phyloP scores from a whole-genome alignment of 2,797 vertebrate species.

The Karalla daura region DNA sequence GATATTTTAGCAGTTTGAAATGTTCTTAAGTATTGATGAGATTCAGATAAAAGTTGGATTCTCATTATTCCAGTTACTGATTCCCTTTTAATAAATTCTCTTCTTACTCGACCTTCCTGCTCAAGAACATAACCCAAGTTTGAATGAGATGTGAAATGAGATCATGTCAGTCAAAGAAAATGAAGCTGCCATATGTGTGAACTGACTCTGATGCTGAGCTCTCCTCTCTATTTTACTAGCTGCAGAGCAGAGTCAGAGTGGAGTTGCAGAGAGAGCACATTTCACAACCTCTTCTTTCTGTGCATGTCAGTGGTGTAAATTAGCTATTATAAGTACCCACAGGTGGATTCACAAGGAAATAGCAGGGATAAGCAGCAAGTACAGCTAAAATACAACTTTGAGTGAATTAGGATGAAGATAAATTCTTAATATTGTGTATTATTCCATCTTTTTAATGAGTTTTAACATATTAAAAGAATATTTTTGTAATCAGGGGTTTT shows the following conservation, averaged over 20 bases:
- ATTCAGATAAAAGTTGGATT: slow-evolving; percentile 9
- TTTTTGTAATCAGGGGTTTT: slow-evolving; percentile 20
- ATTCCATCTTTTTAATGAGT: slow-evolving; percentile 52
- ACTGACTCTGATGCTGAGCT: slow-evolving; percentile 6
- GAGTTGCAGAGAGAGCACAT: slow-evolving; percentile 3
- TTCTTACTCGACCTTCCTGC: slow-evolving; percentile 4
- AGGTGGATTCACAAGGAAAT: slow-evolving; percentile 16
- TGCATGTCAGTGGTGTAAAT: slow-evolving; percentile 34
- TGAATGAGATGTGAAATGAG: slow-evolving; percentile 14
- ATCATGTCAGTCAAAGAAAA: slow-evolving; percentile 47
- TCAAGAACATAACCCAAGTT: not conserved
- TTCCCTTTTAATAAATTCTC: slow-evolving; percentile 15
- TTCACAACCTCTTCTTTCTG: slow-evolving; percentile 26
- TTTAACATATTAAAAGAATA: slow-evolving; percentile 44
- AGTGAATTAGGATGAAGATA: slow-evolving; percentile 35
- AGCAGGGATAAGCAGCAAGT: slow-evolving; percentile 14
- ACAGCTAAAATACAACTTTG: slow-evolving; percentile 35
- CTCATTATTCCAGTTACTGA: not conserved
- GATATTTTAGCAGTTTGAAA: slow-evolving; percentile 6
- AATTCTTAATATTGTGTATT: slow-evolving; percentile 31
- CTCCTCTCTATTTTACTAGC: slow-evolving; percentile 27
- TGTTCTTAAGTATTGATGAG: slow-evolving; percentile 12
- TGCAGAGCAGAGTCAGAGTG: slow-evolving; percentile 18
- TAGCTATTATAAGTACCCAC: slow-evolving; percentile 26
- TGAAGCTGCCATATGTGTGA: slow-evolving; percentile 13